Evolutionary conservation across 2,113 vertebrate species (phyloP), one percentile per base, ranked within the genome.

Genomic region (Stigmatopora argus): DNA sequence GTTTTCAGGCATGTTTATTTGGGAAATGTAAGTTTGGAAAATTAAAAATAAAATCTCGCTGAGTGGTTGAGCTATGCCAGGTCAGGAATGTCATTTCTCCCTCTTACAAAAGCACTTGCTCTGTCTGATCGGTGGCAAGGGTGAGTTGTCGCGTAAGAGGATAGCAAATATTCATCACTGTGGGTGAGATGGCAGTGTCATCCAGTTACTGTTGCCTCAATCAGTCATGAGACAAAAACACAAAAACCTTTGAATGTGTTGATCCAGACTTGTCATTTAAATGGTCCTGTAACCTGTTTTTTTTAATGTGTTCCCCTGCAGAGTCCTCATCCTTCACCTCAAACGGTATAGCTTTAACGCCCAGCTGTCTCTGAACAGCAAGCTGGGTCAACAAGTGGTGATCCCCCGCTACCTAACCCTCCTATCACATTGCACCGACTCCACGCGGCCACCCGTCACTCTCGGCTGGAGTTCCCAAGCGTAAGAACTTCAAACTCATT

Each of bases 291-390:
- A 41, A 41, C 38, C 4, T 41, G 6, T 41, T 1, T n/a, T n/a
- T n/a, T 51, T 64, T 31, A 13, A 64, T 31, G 26, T 72, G 21
- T 60, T 6, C 62, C 26, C 21, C 66, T 47, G 9, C 84, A 99
- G 97, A 83, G 92, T 99, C 51, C 90, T 99, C 66, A 99, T 99
- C 82, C 94, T 99, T 70, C 97, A 99, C 83, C 90, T 99, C 79
- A 99, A 99, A 85, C 91, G 97, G 34, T 99, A 99, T 73, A 98
- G 96, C 86, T 99, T 95, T 85, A 98, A 97, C 49, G 93, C 97
- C 67, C 90, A 95, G 74, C 90, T 99, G 64, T 96, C 97, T 52
- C 89, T 98, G 65, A 99, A 97, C 83, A 97, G 94, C 74, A 99
- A 99, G 83, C 89, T 99, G 1, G 97, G 96, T 23, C 97, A 98